Conservation (phyloP, 2,797 vertebrate species). For the Pseudomugil tenellus region DNA sequence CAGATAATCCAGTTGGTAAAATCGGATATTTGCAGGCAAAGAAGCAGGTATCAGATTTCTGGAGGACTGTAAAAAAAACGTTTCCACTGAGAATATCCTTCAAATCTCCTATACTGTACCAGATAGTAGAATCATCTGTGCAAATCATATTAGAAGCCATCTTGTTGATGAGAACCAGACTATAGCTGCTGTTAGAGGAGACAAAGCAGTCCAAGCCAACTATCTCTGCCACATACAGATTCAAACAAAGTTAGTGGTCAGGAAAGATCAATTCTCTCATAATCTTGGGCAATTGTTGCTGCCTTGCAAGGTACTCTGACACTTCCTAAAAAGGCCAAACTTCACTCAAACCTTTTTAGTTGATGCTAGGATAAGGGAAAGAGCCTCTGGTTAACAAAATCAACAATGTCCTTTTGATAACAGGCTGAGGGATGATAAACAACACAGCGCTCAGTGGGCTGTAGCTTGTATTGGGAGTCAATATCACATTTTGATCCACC, state of each 20-base stretch:
- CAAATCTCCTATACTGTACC: not conserved
- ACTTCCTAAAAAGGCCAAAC: not conserved
- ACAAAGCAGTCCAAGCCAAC: not conserved
- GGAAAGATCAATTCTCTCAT: not conserved
- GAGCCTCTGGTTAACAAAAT: not conserved
- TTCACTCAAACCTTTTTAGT: too few relatives aligned
- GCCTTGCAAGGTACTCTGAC: not conserved
- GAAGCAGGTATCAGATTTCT: not conserved
- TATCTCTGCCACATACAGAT: not conserved
- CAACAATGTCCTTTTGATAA: not conserved
- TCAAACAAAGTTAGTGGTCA: not conserved
- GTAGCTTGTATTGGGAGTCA: not conserved
- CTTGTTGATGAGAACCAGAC: not conserved
- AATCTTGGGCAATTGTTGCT: not conserved
- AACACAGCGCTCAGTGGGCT: too few relatives aligned
- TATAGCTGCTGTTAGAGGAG: not conserved
- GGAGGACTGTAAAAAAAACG: not conserved
- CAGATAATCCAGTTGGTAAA: slow-evolving; percentile 10
- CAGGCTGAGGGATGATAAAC: not conserved
- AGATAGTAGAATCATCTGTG: not conserved
- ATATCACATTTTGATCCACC: not conserved
- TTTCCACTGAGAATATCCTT: slow-evolving; percentile 3
- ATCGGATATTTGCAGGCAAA: slow-evolving; percentile 4
- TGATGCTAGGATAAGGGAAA: not conserved
- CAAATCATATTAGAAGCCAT: not conserved